Evolutionary conservation across 2,113 vertebrate genomes (phyloP).

Genomic region (Oceanodroma tethys): DNA sequence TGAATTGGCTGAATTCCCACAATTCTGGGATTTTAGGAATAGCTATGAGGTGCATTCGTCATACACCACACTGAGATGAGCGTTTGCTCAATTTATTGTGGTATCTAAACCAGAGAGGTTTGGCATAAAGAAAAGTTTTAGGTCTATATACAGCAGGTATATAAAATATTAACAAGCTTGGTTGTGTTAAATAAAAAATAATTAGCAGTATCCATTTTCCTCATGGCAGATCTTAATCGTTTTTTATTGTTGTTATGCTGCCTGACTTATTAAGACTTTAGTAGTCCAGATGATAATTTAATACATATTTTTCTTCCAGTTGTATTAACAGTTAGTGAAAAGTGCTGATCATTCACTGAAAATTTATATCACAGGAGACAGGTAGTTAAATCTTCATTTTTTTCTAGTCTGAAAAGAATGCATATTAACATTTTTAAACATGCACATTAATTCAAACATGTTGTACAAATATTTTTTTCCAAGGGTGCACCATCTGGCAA

Average conservation of each 20-base stretch:
- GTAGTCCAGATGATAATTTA: not conserved
- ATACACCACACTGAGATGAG: not conserved
- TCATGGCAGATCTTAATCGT: not conserved
- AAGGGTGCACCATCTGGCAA: not conserved
- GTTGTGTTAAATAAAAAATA: not conserved
- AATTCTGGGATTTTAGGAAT: not conserved
- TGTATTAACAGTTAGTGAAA: not conserved
- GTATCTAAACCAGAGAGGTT: not conserved
- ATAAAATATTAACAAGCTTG: not conserved
- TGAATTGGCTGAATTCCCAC: not conserved
- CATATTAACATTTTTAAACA: not conserved
- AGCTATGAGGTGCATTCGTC: not conserved
- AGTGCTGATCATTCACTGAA: not conserved
- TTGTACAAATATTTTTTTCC: not conserved
- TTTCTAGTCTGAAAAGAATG: not conserved
- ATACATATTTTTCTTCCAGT: not conserved
- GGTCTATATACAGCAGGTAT: not conserved
- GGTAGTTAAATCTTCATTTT: not conserved
- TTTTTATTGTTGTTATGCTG: not conserved
- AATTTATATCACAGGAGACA: not conserved
- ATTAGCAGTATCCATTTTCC: not conserved
- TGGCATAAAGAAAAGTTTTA: not conserved
- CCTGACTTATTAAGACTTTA: not conserved
- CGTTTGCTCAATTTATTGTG: not conserved
- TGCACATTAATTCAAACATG: not conserved